A percentile compares a stretch with the other conserved stretches of the same genome.
phyloP scores from a whole-genome alignment of 2,113 vertebrate species.

The Antidorcas marsupialis region DNA sequence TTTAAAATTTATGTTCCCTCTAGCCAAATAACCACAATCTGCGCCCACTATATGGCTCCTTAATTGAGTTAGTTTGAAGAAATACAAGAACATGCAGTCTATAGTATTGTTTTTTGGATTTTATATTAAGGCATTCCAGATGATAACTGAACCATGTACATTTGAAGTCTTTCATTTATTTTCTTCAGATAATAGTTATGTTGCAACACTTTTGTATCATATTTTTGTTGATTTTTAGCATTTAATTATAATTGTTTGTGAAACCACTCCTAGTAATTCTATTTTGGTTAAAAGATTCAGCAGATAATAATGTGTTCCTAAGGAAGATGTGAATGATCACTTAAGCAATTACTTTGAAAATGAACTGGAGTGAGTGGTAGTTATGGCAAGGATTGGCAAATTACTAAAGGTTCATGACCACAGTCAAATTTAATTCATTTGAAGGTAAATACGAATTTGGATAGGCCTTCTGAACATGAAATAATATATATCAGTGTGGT shows the following conservation, averaged over 20 bases:
- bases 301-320: conserved; percentile 14
- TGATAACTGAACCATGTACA: not conserved
- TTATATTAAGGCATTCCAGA: conserved; percentile 53
- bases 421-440: not conserved
- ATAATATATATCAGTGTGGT: not conserved
- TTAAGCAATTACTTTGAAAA: conserved; percentile 6
- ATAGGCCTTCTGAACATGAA: not conserved
- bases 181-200: not conserved
- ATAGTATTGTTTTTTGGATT: conserved; percentile 37
- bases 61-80: conserved; percentile 59
- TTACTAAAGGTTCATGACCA: not conserved
- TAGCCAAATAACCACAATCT: conserved; percentile 31
- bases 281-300: not conserved
- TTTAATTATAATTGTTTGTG: not conserved
- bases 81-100: conserved; percentile 32
- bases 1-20: conserved; percentile 35
- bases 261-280: not conserved
- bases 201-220: not conserved
- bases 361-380: not conserved
- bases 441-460: not conserved
- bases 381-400: not conserved
- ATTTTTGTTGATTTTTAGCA: not conserved
- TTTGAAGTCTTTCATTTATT: conserved; percentile 38
- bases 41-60: not conserved
- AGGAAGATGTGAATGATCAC: not conserved